Evolutionary conservation across 2,113 vertebrate species (phyloP), one percentile per base, ranked within the genome.

Genomic region (Psittacus erithacus): DNA sequence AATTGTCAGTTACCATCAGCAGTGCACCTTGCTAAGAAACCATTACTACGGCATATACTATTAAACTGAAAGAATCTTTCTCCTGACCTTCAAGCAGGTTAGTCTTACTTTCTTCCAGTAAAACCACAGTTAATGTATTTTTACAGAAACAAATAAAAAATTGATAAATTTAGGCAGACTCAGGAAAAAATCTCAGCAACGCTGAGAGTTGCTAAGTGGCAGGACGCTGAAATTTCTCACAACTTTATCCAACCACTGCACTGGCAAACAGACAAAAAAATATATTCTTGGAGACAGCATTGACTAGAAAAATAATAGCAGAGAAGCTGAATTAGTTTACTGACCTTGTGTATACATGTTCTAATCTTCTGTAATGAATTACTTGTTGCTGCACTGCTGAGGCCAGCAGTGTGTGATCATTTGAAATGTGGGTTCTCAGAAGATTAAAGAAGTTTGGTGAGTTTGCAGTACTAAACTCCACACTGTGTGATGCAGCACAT

Each of bases 51-150:
- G 53, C 65, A 53, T 76, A 47, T 69, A 75, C 90, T 95, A 94
- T 92, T 90, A 96, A 95, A 75, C 43, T 17, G 82, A 64, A 88
- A 64, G 35, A 69, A 77, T 46, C n/a, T 80, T 53, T 62, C 62
- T 44, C 59, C 68, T 81, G 43, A 76, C 86, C 64, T 95, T 92
- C 49, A 81, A 78, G 57, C 25, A 41, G 39, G 4, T 24, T 62
- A 10, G 28, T 47, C 33, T 65, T 63, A 38, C n/a, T 70, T 80
- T 39, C 41, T 95, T 63, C 55, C 93, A 90, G 57, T 52, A 86
- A 84, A 80, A 93, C 15, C 3, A 0, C 12, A 62, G n/a, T 11
- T 76, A 39, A 87, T 91, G 6, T 31, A 50, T 77, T 82, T 93
- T 93, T 65, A 49, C 24, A 46, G 57, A 70, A 88, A 60, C 41